Percentiles rank a stretch among this genome's conserved stretches.
These are phyloP conservation scores for Podotricha telesiphe DNA, from an alignment of 2,888 invertebrate genomes.

Conservation along the genomic window DNA sequence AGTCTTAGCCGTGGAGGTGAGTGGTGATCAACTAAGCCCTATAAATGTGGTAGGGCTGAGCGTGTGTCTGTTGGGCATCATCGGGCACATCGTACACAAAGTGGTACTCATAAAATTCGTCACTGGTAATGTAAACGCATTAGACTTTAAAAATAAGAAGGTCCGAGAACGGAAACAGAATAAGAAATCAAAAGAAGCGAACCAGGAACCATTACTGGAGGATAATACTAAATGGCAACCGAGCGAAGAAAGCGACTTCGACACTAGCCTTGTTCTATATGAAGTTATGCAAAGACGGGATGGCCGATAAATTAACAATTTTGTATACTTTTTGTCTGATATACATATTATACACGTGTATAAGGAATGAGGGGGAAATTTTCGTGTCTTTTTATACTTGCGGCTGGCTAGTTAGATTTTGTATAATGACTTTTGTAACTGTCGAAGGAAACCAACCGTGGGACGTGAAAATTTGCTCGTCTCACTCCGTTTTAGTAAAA, in stretches of 20 bases:
- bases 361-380: neutral
- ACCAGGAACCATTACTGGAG: slow-evolving; percentile 64
- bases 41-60: slow-evolving; percentile 93
- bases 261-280: slow-evolving; percentile 80
- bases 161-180: slow-evolving; percentile 42
- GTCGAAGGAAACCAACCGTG: neutral
- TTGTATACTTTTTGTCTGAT: slow-evolving; percentile 12
- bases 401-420: neutral
- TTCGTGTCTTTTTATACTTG: neutral
- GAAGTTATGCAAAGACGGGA: slow-evolving; percentile 83
- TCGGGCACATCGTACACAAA: slow-evolving; percentile 92
- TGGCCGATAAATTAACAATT: slow-evolving; percentile 37
- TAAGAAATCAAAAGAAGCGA: slow-evolving; percentile 55
- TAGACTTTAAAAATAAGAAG: slow-evolving; percentile 54
- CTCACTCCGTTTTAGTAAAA: neutral
- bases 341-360: slow-evolving; percentile 7
- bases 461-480: neutral
- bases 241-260: slow-evolving; percentile 75
- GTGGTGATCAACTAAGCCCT: slow-evolving; percentile 92
- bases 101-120: slow-evolving; percentile 67
- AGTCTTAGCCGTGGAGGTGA: slow-evolving; percentile 92
- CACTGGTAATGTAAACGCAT: slow-evolving; percentile 59
- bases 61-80: slow-evolving; percentile 94
- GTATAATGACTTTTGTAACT: neutral
- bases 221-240: slow-evolving; percentile 57